Base-by-base conservation (phyloP, 2,797 vertebrate species). In the Momotus momota region DNA sequence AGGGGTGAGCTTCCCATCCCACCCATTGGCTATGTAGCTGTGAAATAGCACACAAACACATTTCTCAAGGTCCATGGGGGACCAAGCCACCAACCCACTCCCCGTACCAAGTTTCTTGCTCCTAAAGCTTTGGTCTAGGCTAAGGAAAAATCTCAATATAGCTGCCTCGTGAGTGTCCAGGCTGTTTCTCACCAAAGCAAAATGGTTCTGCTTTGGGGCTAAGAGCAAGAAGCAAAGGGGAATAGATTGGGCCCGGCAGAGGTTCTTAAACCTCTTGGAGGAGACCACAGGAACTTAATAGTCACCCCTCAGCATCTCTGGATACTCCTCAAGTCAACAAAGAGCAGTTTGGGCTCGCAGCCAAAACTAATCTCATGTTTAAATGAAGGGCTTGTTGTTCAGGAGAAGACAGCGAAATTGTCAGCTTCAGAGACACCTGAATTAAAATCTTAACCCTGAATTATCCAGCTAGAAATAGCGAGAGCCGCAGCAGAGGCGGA, bases 321-420 rank as follows among this genome's bases (percentile, higher is more conserved):
- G 35, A 6, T 43, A 5, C 33, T 58, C 49, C 20, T 40, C 1
- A 8, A n/a, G 75, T 10, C 1, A 0, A 43, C 55, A 74, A 82
- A 57, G 33, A 83, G 23, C 43, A 20, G 7, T 12, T 72, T 17
- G 29, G 72, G 46, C 80, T 69, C 0, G 0, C 70, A 86, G 88
- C 88, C 86, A 93, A 70, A 94, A 48, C 25, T 25, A 73, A 58
- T 23, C 62, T 84, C 43, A 12, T 52, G 46, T 75, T 93, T 88
- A 88, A 90, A 75, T 29, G 66, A 81, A 75, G 20, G 69, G 52
- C 31, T 79, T 86, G n/a, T 77, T 91, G 57, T 69, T 92, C 71
- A 78, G 61, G 61, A 81, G 80, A 54, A 81, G 45, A 54, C 66
- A 79, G 62, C 40, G 88, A 79, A 86, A 75, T 74, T 62, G 41